Evolutionary conservation across 2,888 invertebrate genomes (phyloP).

Genomic region (Nephrotoma guestfalica): DNA sequence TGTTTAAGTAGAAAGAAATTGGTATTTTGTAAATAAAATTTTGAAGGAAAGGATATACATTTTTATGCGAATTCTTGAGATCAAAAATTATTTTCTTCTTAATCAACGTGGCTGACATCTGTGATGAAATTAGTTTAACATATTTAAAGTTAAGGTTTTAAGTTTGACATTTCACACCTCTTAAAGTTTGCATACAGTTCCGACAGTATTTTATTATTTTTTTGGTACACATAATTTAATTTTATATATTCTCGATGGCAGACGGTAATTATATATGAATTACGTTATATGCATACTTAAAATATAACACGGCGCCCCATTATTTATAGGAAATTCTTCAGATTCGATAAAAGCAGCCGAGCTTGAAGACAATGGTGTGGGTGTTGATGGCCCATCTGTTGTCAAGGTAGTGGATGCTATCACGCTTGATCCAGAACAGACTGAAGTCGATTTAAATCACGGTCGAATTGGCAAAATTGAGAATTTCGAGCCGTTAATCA

Average conservation of each 20-base stretch:
- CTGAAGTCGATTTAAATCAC: constrained; percentile 72
- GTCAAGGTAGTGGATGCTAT: constrained; percentile 26
- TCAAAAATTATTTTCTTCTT: neutral
- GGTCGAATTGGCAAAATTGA: constrained; percentile 71
- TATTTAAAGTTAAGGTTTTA: neutral
- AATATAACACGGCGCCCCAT: neutral
- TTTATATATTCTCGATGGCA: neutral
- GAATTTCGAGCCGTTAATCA: constrained; percentile 61
- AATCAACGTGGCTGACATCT: neutral
- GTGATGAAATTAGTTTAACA: neutral
- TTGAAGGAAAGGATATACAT: neutral
- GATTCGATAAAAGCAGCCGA: neutral
- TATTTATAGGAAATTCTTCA: neutral
- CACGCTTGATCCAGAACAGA: constrained; percentile 27
- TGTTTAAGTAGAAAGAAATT: neutral
- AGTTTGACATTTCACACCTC: neutral
- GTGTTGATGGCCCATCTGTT: constrained; percentile 12
- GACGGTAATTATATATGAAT: neutral
- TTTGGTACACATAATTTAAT: neutral
- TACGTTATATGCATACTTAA: neutral
- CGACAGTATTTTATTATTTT: neutral
- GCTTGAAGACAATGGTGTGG: neutral
- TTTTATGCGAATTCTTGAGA: neutral
- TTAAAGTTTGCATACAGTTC: neutral
- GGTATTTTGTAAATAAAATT: neutral